Base-by-base conservation (phyloP, 1,140 invertebrate species). In the Drosophila nannoptera region DNA sequence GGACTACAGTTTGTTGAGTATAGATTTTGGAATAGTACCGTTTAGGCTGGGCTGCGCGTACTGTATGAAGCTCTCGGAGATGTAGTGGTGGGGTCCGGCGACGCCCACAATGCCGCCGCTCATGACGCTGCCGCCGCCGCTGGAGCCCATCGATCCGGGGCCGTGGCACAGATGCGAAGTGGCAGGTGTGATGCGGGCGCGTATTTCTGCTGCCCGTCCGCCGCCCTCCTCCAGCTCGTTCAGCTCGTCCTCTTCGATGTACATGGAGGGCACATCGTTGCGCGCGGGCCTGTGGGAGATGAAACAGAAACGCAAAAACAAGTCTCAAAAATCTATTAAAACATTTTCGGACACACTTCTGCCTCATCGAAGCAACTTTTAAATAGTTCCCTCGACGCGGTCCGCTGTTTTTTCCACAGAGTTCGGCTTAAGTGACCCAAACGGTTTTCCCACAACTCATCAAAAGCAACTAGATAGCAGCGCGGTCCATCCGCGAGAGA, bases 1-100 rank as follows among this genome's bases (percentile, higher is more conserved):
- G 38, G 12, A 46, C 75, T 88, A 88, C 69, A 88, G 66, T 73
- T 75, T 81, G 74, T 88, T 88, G 73, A 86, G 75, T 87, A 88
- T 88, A 73, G 87, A 88, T 87, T 88, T 87, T 80, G 87, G 87
- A 82, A 89, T 89, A 83, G 87, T 88, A 90, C 89, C 89, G 78
- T 89, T 90, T 76, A 90, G 84, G 69, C 88, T 89, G 63, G 88
- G 88, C 73, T 89, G 89, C 65, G 89, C 88, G 48, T 90, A 90
- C 66, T 90, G 89, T 61, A 90, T 89, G 72, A 90, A 90, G 77
- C 88, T 88, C 76, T 89, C 88, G 35, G 88, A 90, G 67, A 89
- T 89, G 69, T 89, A 89, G 69, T 89, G 87, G 73, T 89, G 87
- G 29, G 87, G 87, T n/a, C 75, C 84, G 45, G 71, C 83, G 14